Conservation (phyloP, 1,140 invertebrate species). For the Nautilus pompilius region DNA sequence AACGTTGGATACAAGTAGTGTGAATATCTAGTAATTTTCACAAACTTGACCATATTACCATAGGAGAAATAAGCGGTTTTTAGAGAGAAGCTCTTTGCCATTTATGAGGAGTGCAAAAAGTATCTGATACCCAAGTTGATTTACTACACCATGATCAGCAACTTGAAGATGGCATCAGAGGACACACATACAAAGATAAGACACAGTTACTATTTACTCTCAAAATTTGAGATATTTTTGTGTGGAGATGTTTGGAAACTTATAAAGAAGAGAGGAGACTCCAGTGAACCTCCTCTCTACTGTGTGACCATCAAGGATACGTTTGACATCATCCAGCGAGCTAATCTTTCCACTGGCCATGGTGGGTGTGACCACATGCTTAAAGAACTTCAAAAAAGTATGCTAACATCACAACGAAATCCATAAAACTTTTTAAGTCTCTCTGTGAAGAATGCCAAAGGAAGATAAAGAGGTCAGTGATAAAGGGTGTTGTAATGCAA, state of each 20-base stretch:
- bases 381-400: constrained; percentile 14
- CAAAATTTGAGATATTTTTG: constrained; percentile 2
- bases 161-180: too few species aligned
- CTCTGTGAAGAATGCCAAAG: constrained; percentile 5
- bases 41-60: too few species aligned
- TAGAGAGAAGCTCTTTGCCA: too few species aligned
- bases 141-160: too few species aligned
- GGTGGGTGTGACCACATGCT: constrained; percentile 17
- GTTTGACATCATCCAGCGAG: constrained; percentile 16
- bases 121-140: too few species aligned
- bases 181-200: too few species aligned
- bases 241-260: constrained; percentile 6
- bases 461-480: constrained; percentile 9
- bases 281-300: constrained; percentile 5
- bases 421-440: constrained; percentile 3
- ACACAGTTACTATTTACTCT: too few species aligned
- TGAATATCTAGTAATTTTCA: too few species aligned
- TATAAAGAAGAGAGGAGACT: constrained; percentile 4
- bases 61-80: too few species aligned
- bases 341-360: constrained; percentile 18
- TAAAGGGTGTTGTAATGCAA: constrained; percentile 8
- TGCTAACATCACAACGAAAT: constrained; percentile 9
- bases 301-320: constrained; percentile 19
- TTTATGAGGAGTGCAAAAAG: too few species aligned
- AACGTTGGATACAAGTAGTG: too few species aligned